These are phyloP conservation scores for Thyatira batis DNA, from an alignment of 2,888 invertebrate genomes.

Conservation along the genomic window DNA sequence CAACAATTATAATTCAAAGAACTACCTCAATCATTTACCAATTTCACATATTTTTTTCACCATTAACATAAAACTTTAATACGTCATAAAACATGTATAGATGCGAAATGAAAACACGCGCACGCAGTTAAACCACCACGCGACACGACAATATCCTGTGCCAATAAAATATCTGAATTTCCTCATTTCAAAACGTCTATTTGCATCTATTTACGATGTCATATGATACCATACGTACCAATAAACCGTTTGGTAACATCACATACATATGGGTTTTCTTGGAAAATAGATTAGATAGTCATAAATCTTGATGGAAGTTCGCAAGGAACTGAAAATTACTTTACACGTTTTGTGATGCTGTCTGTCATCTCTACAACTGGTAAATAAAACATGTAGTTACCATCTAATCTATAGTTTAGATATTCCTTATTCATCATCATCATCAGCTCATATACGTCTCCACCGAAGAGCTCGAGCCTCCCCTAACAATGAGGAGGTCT, in stretches of 20 bases:
- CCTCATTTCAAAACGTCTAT: conserved; percentile 30
- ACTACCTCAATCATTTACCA: too few species aligned
- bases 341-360: neutral
- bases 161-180: conserved; percentile 42
- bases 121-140: conserved; percentile 46
- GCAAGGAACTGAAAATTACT: neutral
- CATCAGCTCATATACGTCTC: too few species aligned
- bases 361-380: too few species aligned
- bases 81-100: conserved; percentile 34
- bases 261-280: conserved; percentile 19
- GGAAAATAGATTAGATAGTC: conserved; percentile 17
- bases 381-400: neutral
- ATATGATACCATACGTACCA: too few species aligned
- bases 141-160: conserved; percentile 48
- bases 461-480: too few species aligned
- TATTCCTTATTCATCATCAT: too few species aligned
- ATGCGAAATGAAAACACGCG: conserved; percentile 42
- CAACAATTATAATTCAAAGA: too few species aligned
- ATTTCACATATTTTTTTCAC: neutral
- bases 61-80: neutral
- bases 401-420: too few species aligned
- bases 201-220: conserved; percentile 53
- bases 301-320: conserved; percentile 9
- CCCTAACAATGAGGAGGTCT: too few species aligned
- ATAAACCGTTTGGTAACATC: conserved; percentile 23